These are phyloP conservation scores for Corythoichthys intestinalis DNA, from an alignment of 2,113 vertebrate genomes.

Conservation along the genomic window DNA sequence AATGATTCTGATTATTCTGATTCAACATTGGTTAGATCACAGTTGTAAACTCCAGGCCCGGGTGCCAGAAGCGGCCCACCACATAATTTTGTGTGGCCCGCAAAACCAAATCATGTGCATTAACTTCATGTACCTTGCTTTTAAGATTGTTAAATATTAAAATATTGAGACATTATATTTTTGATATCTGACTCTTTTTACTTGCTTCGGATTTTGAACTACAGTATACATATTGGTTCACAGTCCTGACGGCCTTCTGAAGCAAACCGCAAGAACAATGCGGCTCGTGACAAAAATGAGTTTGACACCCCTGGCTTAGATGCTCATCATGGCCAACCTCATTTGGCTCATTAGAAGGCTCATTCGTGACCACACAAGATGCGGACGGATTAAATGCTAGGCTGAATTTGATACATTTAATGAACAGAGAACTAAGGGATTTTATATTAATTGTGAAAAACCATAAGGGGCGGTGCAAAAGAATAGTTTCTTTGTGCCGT, in stretches of 20 bases:
- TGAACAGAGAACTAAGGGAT: conserved; percentile 26
- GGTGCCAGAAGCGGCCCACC: no score
- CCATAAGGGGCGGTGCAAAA: conserved; percentile 30
- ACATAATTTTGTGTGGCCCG: no score
- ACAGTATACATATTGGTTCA: no score
- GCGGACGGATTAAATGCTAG: conserved; percentile 17
- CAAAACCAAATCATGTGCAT: no score
- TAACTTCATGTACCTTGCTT: no score
- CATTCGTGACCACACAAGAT: conserved; percentile 38
- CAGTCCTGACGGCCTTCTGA: not conserved
- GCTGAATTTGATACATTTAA: conserved; percentile 16
- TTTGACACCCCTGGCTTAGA: not conserved
- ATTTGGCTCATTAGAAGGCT: not conserved
- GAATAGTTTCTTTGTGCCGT: conserved; percentile 49
- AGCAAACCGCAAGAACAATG: not conserved
- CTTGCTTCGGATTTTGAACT: no score
- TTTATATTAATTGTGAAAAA: conserved; percentile 36
- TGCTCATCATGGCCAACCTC: conserved; percentile 10
- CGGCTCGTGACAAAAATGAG: not conserved
- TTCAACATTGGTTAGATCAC: no score
- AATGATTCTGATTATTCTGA: no score
- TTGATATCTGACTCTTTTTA: no score
- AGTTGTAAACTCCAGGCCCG: no score
- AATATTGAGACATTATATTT: no score
- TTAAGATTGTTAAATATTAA: no score